These are phyloP conservation scores for Syngnathus rostellatus DNA, from an alignment of 2,797 vertebrate genomes.

Conservation along the genomic window DNA sequence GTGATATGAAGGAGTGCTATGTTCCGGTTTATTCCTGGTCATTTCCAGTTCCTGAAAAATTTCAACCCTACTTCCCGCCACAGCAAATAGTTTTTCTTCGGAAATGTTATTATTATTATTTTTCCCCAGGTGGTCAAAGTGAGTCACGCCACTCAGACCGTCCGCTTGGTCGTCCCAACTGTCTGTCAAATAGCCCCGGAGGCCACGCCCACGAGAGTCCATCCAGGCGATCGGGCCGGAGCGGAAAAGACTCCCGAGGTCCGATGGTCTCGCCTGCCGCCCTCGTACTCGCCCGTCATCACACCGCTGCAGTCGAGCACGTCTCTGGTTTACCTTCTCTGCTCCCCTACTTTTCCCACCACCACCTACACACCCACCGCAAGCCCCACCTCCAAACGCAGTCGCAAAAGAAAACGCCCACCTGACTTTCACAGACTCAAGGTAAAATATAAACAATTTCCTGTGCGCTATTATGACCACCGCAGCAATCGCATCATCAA, in stretches of 20 bases:
- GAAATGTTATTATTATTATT: not conserved
- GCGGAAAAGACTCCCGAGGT: constrained; percentile 66
- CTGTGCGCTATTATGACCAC: constrained; percentile 76
- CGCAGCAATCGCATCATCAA: constrained; percentile 74
- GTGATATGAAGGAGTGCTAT: too few species aligned
- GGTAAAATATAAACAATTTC: constrained; percentile 78
- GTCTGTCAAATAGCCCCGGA: constrained; percentile 59
- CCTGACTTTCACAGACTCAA: constrained; percentile 60
- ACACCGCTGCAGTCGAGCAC: constrained; percentile 78
- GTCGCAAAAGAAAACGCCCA: constrained; percentile 59
- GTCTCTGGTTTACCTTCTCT: constrained; percentile 76
- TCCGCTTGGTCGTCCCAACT: constrained; percentile 60
- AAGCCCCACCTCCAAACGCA: constrained; percentile 23
- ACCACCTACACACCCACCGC: not conserved
- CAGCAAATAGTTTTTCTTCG: not conserved
- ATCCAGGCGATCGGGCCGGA: constrained; percentile 33
- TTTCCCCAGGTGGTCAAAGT: constrained; percentile 76
- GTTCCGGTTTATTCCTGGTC: not conserved
- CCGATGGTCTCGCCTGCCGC: constrained; percentile 66
- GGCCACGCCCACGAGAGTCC: not conserved
- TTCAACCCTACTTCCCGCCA: not conserved
- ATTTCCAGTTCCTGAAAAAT: not conserved
- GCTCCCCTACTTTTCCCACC: constrained; percentile 64
- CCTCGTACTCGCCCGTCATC: constrained; percentile 70
- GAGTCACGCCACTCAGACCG: constrained; percentile 80